Evolutionary conservation across 2,888 invertebrate species (phyloP).

Genomic region (Tetragonisca angustula): DNA sequence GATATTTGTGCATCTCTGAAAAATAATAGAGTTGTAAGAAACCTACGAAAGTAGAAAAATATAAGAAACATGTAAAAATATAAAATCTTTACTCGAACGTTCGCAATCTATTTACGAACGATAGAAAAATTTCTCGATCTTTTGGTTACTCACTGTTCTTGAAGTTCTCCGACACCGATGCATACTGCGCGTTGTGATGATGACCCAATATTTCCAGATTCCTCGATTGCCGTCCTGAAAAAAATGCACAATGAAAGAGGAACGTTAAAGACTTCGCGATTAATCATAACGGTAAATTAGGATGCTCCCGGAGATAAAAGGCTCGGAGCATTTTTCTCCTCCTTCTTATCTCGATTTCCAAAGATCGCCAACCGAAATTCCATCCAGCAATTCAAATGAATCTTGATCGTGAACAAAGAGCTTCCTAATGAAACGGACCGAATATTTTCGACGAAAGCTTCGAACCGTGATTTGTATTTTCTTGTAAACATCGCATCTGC

Average conservation of each 20-base stretch:
- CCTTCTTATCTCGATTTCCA: slow-evolving; percentile 4
- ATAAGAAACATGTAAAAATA: no score
- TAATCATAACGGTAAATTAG: slow-evolving; percentile 49
- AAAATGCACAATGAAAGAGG: slow-evolving; percentile 44
- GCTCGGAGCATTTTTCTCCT: slow-evolving; percentile 1
- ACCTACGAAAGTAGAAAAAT: no score
- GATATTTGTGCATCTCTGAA: no score
- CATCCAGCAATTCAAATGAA: slow-evolving; percentile 45
- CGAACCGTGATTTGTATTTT: background rate
- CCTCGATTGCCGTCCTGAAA: slow-evolving; percentile 79
- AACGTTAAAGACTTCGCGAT: slow-evolving; percentile 31
- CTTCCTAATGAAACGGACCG: slow-evolving; percentile 51
- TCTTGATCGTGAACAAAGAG: slow-evolving; percentile 42
- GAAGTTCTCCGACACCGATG: slow-evolving; percentile 71
- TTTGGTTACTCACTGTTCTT: slow-evolving; percentile 74
- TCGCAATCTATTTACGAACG: no score
- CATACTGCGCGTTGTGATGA: slow-evolving; percentile 74
- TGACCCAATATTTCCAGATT: slow-evolving; percentile 77
- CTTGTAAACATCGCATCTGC: background rate
- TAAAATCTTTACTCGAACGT: no score
- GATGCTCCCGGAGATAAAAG: slow-evolving; percentile 12
- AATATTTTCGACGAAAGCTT: slow-evolving; percentile 39
- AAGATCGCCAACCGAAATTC: slow-evolving; percentile 25
- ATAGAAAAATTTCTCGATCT: background rate
- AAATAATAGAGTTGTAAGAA: no score